These are phyloP conservation scores for Pteruthius melanotis DNA, from an alignment of 2,113 vertebrate genomes.

Conservation along the genomic window DNA sequence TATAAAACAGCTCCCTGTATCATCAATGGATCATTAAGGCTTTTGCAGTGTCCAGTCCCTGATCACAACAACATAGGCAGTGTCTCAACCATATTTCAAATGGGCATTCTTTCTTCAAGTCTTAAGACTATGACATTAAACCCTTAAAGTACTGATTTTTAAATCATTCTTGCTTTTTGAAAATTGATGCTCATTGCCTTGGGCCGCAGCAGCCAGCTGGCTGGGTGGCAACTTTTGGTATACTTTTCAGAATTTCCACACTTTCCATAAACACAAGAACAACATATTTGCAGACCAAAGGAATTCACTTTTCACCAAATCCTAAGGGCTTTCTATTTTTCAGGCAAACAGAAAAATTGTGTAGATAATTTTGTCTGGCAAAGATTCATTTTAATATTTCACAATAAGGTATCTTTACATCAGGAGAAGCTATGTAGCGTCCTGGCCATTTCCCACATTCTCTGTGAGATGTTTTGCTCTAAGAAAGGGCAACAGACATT, in stretches of 20 bases:
- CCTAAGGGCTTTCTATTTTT: background rate
- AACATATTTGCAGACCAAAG: slow-evolving; percentile 35
- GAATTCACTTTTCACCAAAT: background rate
- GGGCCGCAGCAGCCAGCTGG: background rate
- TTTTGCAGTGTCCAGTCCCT: background rate
- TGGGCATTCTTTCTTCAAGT: background rate
- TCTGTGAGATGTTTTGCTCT: background rate
- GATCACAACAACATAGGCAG: background rate
- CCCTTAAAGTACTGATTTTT: background rate
- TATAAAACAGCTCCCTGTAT: background rate
- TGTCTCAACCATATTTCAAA: background rate
- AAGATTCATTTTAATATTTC: slow-evolving; percentile 14
- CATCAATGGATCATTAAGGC: background rate
- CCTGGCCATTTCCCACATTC: background rate
- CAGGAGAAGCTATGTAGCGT: background rate
- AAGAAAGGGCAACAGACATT: background rate
- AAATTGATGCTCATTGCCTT: background rate
- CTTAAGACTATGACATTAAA: background rate
- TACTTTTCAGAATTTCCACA: background rate
- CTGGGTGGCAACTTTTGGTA: background rate
- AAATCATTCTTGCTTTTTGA: background rate
- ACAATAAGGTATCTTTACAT: background rate
- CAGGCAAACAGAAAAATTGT: background rate
- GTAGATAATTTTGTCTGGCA: background rate
- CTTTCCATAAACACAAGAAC: background rate